These are phyloP conservation scores for Nezara viridula DNA, from an alignment of 2,888 invertebrate species.

Conservation along the genomic window DNA sequence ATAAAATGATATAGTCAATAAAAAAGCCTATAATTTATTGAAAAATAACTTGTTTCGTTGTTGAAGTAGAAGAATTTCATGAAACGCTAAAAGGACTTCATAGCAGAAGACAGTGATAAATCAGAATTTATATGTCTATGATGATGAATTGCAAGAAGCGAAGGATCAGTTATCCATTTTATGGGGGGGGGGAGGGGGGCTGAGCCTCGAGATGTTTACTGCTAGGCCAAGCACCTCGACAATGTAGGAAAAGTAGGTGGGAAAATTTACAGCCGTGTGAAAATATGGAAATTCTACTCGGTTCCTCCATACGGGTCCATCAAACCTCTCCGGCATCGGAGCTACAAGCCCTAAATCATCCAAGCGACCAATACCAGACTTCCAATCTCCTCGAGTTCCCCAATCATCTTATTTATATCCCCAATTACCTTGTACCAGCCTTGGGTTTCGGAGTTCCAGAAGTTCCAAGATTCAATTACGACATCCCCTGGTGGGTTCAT, in stretches of 20 bases:
- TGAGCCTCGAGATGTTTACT: not conserved
- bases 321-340: not conserved
- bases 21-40: too few species aligned
- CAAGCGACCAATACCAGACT: not conserved
- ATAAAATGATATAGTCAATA: too few species aligned
- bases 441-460: not conserved
- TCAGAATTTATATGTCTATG: too few species aligned
- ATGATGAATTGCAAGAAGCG: not conserved
- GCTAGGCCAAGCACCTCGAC: not conserved
- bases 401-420: conserved; percentile 20
- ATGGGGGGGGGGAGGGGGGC: too few species aligned
- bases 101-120: too few species aligned
- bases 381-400: not conserved
- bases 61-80: too few species aligned
- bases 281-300: not conserved
- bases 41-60: too few species aligned
- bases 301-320: not conserved
- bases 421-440: not conserved
- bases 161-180: not conserved
- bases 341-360: not conserved
- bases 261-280: conserved; percentile 4
- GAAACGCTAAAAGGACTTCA: too few species aligned
- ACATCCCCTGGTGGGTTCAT: not conserved
- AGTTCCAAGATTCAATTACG: conserved; percentile 19
- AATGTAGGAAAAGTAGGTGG: not conserved